Evolutionary conservation across 2,888 invertebrate genomes (phyloP).

Genomic region (Acheta domesticus): DNA sequence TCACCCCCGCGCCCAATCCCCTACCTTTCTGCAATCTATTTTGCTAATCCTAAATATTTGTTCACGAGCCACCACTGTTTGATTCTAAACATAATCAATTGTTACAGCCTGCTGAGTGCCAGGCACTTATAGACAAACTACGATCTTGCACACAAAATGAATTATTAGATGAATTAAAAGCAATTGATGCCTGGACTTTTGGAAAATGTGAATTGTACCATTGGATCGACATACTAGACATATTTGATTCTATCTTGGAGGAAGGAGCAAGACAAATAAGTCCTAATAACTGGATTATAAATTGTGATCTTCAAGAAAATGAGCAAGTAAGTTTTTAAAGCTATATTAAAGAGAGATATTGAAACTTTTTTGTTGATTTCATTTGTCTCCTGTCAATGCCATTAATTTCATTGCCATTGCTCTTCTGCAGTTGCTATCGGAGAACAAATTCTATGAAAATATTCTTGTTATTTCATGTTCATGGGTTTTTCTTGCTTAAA

Average conservation of each 20-base stretch:
- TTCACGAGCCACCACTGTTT: no score
- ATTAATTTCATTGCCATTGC: neutral
- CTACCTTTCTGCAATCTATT: no score
- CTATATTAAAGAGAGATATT: neutral
- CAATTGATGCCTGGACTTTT: slow-evolving; percentile 77
- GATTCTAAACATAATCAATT: neutral
- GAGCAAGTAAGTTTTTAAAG: slow-evolving; percentile 51
- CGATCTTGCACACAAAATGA: slow-evolving; percentile 63
- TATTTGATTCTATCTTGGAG: slow-evolving; percentile 70
- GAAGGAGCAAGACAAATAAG: slow-evolving; percentile 62
- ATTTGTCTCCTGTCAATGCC: neutral
- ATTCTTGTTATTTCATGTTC: no score
- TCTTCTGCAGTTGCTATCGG: no score
- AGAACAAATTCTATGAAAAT: no score
- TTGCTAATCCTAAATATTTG: no score
- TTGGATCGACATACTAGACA: slow-evolving; percentile 80
- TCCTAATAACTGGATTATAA: slow-evolving; percentile 65
- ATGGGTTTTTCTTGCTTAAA: no score
- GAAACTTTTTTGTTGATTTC: neutral
- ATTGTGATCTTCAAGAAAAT: slow-evolving; percentile 67
- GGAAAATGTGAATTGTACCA: slow-evolving; percentile 84
- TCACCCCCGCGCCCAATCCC: no score
- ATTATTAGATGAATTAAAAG: slow-evolving; percentile 64
- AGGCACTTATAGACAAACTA: slow-evolving; percentile 68
- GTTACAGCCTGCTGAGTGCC: slow-evolving; percentile 66